Base-by-base conservation (phyloP, 2,888 invertebrate species). In the Mesochorus sp. region DNA sequence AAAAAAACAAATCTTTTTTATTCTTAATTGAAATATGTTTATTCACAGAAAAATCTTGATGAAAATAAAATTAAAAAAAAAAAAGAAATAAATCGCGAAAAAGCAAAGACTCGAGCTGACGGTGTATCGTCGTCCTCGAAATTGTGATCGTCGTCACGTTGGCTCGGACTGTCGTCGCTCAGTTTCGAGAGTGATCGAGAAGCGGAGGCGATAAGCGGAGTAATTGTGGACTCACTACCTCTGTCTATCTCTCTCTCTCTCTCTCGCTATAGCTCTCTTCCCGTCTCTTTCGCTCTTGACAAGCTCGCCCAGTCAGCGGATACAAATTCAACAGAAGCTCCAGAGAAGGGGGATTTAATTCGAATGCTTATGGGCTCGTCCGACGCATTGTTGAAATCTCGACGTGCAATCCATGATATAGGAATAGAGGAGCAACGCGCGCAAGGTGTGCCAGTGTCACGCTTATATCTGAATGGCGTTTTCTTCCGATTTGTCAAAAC, bases 201-300 rank as follows among this genome's bases (percentile, higher is more conserved):
- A 83, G 80, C 76, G 77, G 76, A 80, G 75, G 80, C 81, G 82
- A 83, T 84, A 78, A 80, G 76, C 83, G 76, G 76, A 76, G 82
- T 81, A 81, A 83, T 84, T 80, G 81, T n/a, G n/a, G n/a, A n/a
- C n/a, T n/a, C n/a, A n/a, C 76, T 28, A 75, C 80, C 71, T 73
- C 68, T 61, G 76, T 10, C 14, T 37, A 8, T 37, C 28, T 44
- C 39, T 28, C 57, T 55, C 59, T 71, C 66, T 57, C 68, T 53
- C 59, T 64, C 70, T n/a, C n/a, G n/a, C n/a, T n/a, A n/a, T 28
- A 75, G 80, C 71, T 73, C 68, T 61, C 74, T 10, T 10, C 24
- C 14, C 26, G 17, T 44, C 39, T 28, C 57, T 55, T 55, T 71
- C 66, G 47, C 68, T 53, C 59, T 64, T 64, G 59, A 47, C 55